A percentile compares a stretch with the other conserved stretches of the same genome.
Evolutionary conservation across 2,888 invertebrate genomes (phyloP).

Genomic region (Myopa testacea): DNA sequence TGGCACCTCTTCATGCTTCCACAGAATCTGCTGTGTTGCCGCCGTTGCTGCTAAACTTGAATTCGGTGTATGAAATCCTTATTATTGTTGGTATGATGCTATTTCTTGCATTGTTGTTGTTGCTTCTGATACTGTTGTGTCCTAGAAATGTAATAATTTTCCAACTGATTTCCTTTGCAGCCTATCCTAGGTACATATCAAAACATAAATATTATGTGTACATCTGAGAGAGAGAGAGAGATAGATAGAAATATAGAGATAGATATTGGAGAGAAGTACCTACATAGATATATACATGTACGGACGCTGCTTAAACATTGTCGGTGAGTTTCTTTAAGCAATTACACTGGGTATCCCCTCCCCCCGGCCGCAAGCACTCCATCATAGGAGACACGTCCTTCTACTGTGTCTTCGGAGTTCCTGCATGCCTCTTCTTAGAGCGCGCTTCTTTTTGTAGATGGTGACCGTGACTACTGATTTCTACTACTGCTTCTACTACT

Average conservation of each 20-base stretch:
- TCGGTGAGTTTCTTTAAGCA: conserved; percentile 55
- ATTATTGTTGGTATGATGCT: background rate
- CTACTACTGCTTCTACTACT: background rate
- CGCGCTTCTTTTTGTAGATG: background rate
- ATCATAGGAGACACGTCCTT: background rate
- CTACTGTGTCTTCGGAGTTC: background rate
- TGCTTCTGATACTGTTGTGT: background rate
- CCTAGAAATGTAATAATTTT: conserved; percentile 43
- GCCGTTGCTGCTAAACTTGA: no score
- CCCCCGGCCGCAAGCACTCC: conserved; percentile 30
- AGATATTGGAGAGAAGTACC: no score
- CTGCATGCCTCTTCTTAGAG: background rate
- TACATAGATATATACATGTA: background rate
- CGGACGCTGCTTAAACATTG: background rate
- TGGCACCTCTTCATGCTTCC: background rate
- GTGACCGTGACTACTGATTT: no score
- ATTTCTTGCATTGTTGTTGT: background rate
- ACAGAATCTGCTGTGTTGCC: background rate
- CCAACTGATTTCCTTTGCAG: conserved; percentile 47
- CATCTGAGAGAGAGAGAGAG: no score
- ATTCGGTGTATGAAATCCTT: background rate
- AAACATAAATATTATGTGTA: no score
- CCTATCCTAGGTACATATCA: background rate
- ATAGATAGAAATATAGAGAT: conserved; percentile 11
- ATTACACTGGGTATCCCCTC: conserved; percentile 67